Base-by-base conservation (phyloP, 2,797 vertebrate genomes). In the Buceros bicornis region DNA sequence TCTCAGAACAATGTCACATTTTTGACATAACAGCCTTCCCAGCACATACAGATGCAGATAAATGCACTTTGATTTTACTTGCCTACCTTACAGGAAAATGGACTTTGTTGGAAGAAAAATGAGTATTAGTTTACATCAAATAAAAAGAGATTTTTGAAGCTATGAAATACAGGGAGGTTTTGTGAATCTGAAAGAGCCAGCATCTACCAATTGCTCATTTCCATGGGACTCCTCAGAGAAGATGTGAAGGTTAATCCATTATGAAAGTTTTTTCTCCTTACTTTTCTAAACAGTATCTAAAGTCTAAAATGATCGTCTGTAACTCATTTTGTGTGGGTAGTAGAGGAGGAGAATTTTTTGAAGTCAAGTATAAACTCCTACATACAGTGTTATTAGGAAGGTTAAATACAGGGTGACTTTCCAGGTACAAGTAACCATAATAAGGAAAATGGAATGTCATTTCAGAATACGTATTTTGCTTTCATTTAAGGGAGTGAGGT, bases 311-410 rank as follows among this genome's bases (percentile, higher is more conserved):
- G 8, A 93, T 91, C 78, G 89, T 87, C 82, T 82, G 77, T 81
- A 90, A 76, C 69, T 84, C 77, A 83, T 78, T 91, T 72, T 65
- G 81, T 94, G 96, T 95, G 87, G 95, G 94, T 78, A 77, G 87
- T 53, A 91, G 62, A 90, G 66, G 72, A 91, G 94, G 77, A 93
- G 77, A 93, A 14, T 54, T 88, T 90, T 96, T 93, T 79, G 13
- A 85, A 96, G 66, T 56, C 71, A 97, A 78, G 64, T 74, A 77
- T 88, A 86, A 64, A 94, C 95, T 93, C 94, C 95, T 94, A 92
- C 89, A 65, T 89, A 60, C 17, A 50, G 20, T 56, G 54, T 51
- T 85, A 83, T 89, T 91, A 94, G 76, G 76, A 74, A 90, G 87
- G 72, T 89, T 95, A 91, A 89, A 85, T 89, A 86, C 50, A 61